These are phyloP conservation scores for Aurelia coerulea DNA, from an alignment of 30 jellyfish, hydroid and myxozoan genomes.

Conservation along the genomic window DNA sequence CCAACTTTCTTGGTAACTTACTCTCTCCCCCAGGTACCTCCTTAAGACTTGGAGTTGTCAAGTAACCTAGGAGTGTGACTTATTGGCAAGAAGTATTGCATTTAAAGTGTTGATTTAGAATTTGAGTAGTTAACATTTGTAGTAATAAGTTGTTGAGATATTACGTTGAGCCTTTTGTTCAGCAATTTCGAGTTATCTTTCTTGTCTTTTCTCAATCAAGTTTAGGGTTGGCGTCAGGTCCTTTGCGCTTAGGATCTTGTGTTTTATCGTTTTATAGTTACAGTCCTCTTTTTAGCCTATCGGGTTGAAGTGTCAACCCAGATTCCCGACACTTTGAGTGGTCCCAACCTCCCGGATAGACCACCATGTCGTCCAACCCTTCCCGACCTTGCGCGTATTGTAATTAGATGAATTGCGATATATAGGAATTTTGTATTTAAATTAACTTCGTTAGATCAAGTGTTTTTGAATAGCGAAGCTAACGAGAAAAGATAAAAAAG, in stretches of 20 bases:
- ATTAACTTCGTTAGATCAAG: neutral
- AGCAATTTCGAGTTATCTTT: neutral
- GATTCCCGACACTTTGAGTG: conserved; percentile 9
- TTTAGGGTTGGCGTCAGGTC: too few species aligned
- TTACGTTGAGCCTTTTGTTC: too few species aligned
- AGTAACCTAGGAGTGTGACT: too few species aligned
- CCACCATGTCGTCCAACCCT: neutral
- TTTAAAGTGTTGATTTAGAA: too few species aligned
- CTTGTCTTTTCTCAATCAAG: neutral
- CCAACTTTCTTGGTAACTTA: too few species aligned
- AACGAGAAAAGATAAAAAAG: neutral
- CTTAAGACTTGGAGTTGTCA: too few species aligned
- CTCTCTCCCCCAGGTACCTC: too few species aligned
- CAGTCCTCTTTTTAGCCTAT: neutral
- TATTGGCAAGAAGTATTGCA: too few species aligned
- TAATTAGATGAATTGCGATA: neutral
- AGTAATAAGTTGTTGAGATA: too few species aligned
- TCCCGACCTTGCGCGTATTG: neutral
- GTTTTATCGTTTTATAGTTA: too few species aligned
- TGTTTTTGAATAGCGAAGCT: neutral
- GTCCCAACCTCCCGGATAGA: neutral
- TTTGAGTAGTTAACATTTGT: too few species aligned
- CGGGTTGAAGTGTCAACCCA: neutral
- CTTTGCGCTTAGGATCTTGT: too few species aligned
- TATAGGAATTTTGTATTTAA: neutral